Percentiles rank a stretch among this genome's conserved stretches.
phyloP scores from a whole-genome alignment of 1,140 invertebrate genomes.

The Neodiprion pinetum region DNA sequence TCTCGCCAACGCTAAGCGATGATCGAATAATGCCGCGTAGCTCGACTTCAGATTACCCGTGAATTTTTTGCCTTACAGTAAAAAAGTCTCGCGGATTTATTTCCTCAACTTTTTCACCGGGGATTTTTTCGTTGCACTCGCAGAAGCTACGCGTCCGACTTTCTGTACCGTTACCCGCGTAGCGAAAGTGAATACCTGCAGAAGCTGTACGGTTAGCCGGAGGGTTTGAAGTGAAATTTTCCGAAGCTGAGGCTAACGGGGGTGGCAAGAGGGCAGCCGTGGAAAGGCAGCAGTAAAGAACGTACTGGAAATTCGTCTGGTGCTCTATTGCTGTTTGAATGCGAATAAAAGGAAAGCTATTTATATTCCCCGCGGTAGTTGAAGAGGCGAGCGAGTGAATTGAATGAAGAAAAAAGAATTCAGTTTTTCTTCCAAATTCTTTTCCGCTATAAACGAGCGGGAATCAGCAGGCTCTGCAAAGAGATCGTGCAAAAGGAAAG shows the following conservation, averaged over 20 bases:
- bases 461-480: too few relatives aligned
- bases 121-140: not conserved
- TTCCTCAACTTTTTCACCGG: not conserved
- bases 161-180: not conserved
- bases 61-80: not conserved
- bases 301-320: slow-evolving; percentile 4
- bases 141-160: not conserved
- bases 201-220: not conserved
- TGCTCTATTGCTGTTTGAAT: slow-evolving; percentile 2
- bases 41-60: not conserved
- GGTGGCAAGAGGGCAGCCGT: not conserved
- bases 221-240: slow-evolving; percentile 1
- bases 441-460: too few relatives aligned
- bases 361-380: not conserved
- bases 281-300: not conserved
- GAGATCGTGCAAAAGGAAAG: not conserved
- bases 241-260: not conserved
- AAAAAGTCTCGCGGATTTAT: slow-evolving; percentile 2
- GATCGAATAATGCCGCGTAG: too few relatives aligned
- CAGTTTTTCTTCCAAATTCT: too few relatives aligned
- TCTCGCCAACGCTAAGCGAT: too few relatives aligned
- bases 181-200: not conserved
- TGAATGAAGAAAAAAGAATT: too few relatives aligned
- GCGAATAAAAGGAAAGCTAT: slow-evolving; percentile 1
- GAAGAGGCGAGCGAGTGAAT: too few relatives aligned